A percentile compares a stretch with the other conserved stretches of the same genome.
These are phyloP conservation scores for Harpalus rubripes DNA, from an alignment of 2,888 invertebrate genomes.

Conservation along the genomic window DNA sequence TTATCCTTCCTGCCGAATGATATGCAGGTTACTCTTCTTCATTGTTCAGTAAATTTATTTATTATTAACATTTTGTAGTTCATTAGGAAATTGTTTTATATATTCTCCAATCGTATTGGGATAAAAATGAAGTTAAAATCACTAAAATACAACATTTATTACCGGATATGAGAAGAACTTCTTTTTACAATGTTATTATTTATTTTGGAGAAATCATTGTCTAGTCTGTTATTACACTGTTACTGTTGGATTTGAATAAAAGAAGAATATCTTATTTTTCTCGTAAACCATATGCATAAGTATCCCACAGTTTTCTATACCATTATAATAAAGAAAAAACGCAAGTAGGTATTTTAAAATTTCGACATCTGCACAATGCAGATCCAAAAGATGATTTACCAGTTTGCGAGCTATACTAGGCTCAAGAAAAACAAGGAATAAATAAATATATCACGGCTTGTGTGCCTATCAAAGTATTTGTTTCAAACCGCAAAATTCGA, in stretches of 20 bases:
- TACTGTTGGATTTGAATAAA: constrained; percentile 13
- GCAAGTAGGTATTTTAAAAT: constrained; percentile 5
- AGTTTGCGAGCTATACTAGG: constrained; percentile 3
- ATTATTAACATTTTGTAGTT: too few species aligned
- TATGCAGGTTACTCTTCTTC: too few species aligned
- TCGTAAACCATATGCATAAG: constrained; percentile 18
- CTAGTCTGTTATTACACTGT: constrained; percentile 30
- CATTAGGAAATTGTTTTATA: too few species aligned
- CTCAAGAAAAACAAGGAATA: background rate
- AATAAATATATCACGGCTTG: too few species aligned
- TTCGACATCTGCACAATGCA: constrained; percentile 33
- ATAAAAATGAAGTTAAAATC: too few species aligned
- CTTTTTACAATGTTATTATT: background rate
- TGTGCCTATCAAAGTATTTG: too few species aligned
- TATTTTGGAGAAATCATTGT: background rate
- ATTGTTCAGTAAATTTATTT: too few species aligned
- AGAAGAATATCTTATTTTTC: constrained; percentile 4
- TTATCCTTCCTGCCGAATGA: too few species aligned
- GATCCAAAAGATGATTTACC: constrained; percentile 27
- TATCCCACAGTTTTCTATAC: constrained; percentile 9
- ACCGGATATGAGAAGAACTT: background rate
- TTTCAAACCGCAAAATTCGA: background rate
- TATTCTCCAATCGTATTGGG: too few species aligned
- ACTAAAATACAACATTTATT: too few species aligned
- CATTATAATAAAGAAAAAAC: constrained; percentile 6